Evolutionary conservation across 64 coral and sea anemone species (phyloP).

Genomic region (Actinia tenebrosa): DNA sequence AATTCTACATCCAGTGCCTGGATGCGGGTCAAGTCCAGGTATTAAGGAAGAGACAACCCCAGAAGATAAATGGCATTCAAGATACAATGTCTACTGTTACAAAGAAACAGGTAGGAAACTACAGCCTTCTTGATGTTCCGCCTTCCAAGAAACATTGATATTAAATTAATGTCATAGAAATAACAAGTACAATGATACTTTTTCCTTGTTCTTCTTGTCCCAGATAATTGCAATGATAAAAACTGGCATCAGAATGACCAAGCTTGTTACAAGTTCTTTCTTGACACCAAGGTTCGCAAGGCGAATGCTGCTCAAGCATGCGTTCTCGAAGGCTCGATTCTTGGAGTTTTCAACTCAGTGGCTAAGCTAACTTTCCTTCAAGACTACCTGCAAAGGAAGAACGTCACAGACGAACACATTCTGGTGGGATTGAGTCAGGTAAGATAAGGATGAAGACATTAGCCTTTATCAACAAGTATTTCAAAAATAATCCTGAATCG

Average conservation of each 20-base stretch:
- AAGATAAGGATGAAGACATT: background rate
- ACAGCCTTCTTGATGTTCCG: too few relatives aligned
- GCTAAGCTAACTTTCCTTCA: background rate
- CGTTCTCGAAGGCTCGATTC: background rate
- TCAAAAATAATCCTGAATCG: too few relatives aligned
- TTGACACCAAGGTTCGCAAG: background rate
- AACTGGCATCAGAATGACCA: background rate
- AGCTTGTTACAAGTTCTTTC: background rate
- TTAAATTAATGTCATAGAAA: too few relatives aligned
- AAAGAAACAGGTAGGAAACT: background rate
- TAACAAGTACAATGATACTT: too few relatives aligned
- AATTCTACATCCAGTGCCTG: background rate
- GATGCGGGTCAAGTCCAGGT: background rate
- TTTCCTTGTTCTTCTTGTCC: background rate
- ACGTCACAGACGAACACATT: background rate
- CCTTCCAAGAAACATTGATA: too few relatives aligned
- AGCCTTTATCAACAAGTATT: background rate
- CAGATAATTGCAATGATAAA: slow-evolving; percentile 3
- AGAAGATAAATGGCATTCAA: background rate
- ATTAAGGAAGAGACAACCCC: background rate
- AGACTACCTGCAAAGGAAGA: background rate
- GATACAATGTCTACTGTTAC: background rate
- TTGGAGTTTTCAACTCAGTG: background rate
- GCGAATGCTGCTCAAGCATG: background rate
- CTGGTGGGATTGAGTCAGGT: background rate